A percentile compares a stretch with the other conserved stretches of the same genome.
Conservation (phyloP, 2,888 invertebrate species). For the Junonia oenone region DNA sequence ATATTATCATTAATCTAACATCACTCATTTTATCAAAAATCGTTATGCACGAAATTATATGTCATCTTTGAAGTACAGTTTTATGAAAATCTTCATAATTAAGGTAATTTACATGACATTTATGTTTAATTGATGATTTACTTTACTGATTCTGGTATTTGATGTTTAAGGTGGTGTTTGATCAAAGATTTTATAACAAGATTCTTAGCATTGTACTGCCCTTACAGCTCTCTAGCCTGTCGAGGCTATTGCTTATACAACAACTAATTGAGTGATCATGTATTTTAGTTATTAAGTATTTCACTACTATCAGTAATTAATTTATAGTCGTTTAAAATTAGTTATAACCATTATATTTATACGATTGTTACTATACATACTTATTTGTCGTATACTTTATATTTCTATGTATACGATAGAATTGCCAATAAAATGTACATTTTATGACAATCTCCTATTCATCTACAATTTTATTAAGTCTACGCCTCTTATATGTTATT, state of each 20-base stretch:
- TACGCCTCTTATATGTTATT: background rate
- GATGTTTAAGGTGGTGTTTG: no score
- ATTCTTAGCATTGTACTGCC: background rate
- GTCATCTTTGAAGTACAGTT: no score
- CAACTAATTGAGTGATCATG: background rate
- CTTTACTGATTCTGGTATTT: background rate
- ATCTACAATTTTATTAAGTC: background rate
- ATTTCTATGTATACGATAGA: background rate
- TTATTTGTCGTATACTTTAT: background rate
- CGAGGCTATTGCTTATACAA: background rate
- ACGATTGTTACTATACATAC: background rate
- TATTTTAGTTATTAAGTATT: background rate
- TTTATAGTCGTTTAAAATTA: background rate
- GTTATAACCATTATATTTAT: background rate
- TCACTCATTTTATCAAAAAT: no score
- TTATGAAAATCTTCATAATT: no score
- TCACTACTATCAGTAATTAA: background rate
- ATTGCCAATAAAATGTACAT: background rate
- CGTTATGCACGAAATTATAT: no score
- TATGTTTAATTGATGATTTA: background rate
- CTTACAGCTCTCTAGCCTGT: background rate
- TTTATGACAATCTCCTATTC: background rate
- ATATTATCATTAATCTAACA: background rate
- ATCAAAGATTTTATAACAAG: background rate
- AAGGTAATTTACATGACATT: no score